Percentiles rank a stretch among this genome's conserved stretches.
Conservation (phyloP, 2,113 vertebrate species). For the Rhinoderma darwinii region DNA sequence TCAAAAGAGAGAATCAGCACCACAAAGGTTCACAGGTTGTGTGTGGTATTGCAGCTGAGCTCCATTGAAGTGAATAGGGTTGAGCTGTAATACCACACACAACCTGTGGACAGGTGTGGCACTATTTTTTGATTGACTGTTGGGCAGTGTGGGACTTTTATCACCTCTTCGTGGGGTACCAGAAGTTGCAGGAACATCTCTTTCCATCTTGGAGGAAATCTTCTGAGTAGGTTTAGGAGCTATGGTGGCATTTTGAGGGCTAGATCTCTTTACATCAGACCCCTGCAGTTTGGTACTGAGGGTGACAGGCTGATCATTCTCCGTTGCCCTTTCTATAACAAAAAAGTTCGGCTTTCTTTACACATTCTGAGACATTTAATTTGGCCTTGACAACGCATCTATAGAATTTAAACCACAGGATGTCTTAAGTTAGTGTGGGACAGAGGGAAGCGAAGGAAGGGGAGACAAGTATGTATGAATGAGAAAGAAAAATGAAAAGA, state of each 20-base stretch:
- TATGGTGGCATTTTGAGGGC: neutral
- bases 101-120: no score
- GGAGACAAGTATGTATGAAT: neutral
- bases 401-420: neutral
- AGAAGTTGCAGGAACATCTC: neutral
- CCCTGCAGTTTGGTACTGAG: neutral
- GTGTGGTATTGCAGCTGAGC: no score
- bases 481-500: neutral
- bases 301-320: neutral
- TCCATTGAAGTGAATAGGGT: no score
- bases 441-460: no score
- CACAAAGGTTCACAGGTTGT: no score
- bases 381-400: no score
- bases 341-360: neutral
- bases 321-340: neutral
- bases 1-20: neutral
- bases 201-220: constrained; percentile 21
- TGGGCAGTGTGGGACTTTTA: neutral
- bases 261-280: constrained; percentile 3
- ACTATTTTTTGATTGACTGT: neutral
- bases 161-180: constrained; percentile 34
- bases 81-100: no score
- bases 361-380: no score
- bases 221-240: constrained; percentile 16
- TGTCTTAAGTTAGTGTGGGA: no score